Evolutionary conservation across 1,140 invertebrate genomes (phyloP).

Genomic region (Harlomillsia oculata): DNA sequence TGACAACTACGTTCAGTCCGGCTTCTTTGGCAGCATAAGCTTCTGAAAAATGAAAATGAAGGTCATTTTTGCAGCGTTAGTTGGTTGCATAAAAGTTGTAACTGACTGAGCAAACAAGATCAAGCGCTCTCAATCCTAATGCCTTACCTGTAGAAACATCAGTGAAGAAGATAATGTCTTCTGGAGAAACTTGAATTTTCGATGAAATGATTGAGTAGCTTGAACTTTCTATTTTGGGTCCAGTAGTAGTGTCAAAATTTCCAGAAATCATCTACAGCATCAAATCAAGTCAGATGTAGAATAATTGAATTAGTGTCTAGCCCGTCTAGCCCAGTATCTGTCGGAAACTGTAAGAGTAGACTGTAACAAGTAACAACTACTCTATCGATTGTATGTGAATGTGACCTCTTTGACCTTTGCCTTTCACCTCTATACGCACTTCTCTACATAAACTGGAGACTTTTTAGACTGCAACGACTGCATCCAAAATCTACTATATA

Average conservation of each 20-base stretch:
- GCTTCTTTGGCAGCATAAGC: constrained; percentile 65
- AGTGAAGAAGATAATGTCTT: constrained; percentile 72
- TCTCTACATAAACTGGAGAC: no score
- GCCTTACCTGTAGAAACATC: constrained; percentile 65
- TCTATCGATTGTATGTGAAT: not conserved
- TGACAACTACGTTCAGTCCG: constrained; percentile 56
- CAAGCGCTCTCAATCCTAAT: not conserved
- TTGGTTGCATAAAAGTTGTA: not conserved
- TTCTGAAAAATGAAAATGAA: constrained; percentile 48
- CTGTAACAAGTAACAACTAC: not conserved
- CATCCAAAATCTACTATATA: no score
- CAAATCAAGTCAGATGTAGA: constrained; percentile 3
- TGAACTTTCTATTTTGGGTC: constrained; percentile 58
- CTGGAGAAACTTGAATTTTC: constrained; percentile 51
- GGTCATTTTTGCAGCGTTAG: not conserved
- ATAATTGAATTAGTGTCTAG: not conserved
- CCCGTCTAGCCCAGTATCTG: not conserved
- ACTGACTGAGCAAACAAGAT: not conserved
- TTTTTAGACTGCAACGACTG: no score
- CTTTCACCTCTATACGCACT: not conserved
- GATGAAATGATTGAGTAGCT: constrained; percentile 68
- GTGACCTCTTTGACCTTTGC: not conserved
- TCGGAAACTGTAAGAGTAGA: not conserved
- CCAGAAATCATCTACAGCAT: constrained; percentile 56
- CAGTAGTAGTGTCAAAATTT: constrained; percentile 78